Conservation (phyloP, 1,140 invertebrate genomes). For the Vanessa atalanta region DNA sequence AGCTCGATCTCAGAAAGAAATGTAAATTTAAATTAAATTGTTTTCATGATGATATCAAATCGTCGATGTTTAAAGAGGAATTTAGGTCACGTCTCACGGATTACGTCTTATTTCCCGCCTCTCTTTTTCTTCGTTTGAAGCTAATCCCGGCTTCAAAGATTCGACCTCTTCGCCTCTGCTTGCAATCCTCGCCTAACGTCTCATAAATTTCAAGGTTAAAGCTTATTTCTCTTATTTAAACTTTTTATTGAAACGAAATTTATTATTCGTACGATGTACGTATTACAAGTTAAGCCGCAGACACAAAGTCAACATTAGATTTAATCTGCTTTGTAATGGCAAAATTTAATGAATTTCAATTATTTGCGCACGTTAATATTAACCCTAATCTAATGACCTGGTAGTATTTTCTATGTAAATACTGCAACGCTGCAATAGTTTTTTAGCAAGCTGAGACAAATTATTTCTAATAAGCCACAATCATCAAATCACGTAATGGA, state of each 20-base stretch:
- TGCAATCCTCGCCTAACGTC: slow-evolving; percentile 17
- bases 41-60: slow-evolving; percentile 70
- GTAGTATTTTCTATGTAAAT: too few relatives aligned
- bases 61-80: slow-evolving; percentile 71
- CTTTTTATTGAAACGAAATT: neutral
- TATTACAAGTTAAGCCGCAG: too few relatives aligned
- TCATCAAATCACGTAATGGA: too few relatives aligned
- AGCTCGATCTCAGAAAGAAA: slow-evolving; percentile 29
- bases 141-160: slow-evolving; percentile 63
- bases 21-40: slow-evolving; percentile 68
- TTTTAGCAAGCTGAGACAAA: too few relatives aligned
- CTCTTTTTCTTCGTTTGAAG: slow-evolving; percentile 76
- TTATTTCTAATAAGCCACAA: too few relatives aligned
- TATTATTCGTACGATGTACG: too few relatives aligned
- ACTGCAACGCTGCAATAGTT: too few relatives aligned
- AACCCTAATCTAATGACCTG: too few relatives aligned
- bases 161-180: slow-evolving; percentile 29
- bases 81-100: slow-evolving; percentile 75
- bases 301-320: too few relatives aligned
- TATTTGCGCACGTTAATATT: too few relatives aligned
- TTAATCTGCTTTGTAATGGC: too few relatives aligned
- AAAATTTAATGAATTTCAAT: too few relatives aligned
- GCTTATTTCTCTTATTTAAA: neutral
- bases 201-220: slow-evolving; percentile 23
- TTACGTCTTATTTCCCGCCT: slow-evolving; percentile 75